phyloP scores from a whole-genome alignment of 2,797 vertebrate genomes.

The Falco novaeseelandiae region DNA sequence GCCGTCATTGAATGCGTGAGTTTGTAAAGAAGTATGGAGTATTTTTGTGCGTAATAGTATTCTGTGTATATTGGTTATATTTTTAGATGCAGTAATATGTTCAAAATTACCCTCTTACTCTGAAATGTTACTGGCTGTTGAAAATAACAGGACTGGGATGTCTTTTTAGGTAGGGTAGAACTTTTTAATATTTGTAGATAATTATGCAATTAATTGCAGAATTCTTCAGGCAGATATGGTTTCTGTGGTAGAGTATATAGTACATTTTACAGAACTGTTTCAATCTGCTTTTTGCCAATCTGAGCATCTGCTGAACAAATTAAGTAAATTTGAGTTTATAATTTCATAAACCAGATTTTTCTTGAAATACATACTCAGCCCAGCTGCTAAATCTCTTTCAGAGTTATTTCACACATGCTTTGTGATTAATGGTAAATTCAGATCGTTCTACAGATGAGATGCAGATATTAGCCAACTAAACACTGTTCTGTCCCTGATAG shows the following conservation, averaged over 20 bases:
- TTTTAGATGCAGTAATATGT: neutral
- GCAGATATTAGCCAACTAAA: neutral
- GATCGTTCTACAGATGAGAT: neutral
- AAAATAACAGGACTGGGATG: neutral
- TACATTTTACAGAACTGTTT: slow-evolving; percentile 15
- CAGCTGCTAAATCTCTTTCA: neutral
- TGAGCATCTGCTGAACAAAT: slow-evolving; percentile 56
- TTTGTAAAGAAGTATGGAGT: neutral
- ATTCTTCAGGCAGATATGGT: neutral
- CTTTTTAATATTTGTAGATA: neutral
- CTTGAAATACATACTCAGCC: neutral
- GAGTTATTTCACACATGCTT: neutral
- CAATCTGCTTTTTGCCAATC: slow-evolving; percentile 8
- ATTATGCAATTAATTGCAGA: slow-evolving; percentile 3
- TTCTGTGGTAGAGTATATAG: neutral
- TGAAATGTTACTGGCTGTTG: neutral
- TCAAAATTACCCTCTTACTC: neutral
- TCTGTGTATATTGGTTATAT: neutral
- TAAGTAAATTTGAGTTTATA: slow-evolving; percentile 11
- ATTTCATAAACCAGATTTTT: slow-evolving; percentile 47
- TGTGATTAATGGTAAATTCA: neutral
- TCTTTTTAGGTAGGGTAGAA: neutral
- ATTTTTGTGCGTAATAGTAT: neutral
- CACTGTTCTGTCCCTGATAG: neutral
- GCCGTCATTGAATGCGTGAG: neutral